Conservation (phyloP, 1,140 invertebrate genomes). For the Halesus radiatus region DNA sequence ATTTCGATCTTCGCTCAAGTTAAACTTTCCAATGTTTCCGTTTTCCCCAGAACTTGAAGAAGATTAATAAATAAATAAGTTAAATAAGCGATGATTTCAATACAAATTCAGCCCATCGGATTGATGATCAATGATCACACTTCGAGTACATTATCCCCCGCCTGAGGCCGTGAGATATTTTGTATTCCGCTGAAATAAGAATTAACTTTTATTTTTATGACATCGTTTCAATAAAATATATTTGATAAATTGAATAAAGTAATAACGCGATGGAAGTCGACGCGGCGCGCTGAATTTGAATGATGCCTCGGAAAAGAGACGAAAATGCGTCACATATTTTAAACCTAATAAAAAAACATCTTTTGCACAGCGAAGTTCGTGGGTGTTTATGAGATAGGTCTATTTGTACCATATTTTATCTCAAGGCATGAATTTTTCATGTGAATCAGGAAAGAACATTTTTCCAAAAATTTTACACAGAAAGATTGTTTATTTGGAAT, state of each 20-base stretch:
- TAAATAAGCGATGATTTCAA: no score
- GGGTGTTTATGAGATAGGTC: no score
- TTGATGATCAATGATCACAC: background rate
- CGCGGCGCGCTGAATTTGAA: slow-evolving; percentile 3
- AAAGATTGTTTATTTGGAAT: no score
- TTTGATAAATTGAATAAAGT: slow-evolving; percentile 17
- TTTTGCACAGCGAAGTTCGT: no score
- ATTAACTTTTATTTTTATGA: slow-evolving; percentile 10
- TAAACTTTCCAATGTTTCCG: no score
- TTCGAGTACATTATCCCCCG: background rate
- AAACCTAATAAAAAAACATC: background rate
- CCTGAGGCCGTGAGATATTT: background rate
- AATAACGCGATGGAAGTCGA: slow-evolving; percentile 5
- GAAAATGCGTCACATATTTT: slow-evolving; percentile 2
- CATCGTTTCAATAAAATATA: slow-evolving; percentile 11
- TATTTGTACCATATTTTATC: no score
- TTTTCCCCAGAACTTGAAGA: background rate
- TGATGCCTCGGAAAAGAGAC: background rate
- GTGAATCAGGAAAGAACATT: no score
- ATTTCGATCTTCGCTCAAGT: no score
- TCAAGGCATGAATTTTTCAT: no score
- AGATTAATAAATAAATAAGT: background rate
- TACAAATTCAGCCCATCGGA: no score
- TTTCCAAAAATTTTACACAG: no score
- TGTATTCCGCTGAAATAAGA: background rate